Conservation (phyloP, 2,888 invertebrate genomes). For the Mesorhabditis spiculigera region DNA sequence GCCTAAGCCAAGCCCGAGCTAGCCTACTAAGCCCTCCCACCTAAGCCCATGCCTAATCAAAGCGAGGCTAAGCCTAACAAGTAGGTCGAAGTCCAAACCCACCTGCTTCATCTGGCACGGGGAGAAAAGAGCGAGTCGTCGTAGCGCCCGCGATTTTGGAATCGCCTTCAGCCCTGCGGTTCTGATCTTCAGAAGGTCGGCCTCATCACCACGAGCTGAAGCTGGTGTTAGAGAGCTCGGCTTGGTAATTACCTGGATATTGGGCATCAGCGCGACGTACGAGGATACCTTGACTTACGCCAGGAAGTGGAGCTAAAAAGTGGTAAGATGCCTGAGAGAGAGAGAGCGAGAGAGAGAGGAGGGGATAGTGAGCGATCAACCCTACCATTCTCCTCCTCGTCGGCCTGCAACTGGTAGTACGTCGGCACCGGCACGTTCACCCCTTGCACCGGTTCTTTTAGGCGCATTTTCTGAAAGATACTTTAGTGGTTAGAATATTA, state of each 20-base stretch:
- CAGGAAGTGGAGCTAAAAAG: neutral
- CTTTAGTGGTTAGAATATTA: no score
- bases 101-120: constrained; percentile 1
- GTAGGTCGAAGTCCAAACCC: neutral
- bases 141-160: neutral
- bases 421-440: neutral
- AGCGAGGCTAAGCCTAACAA: no score
- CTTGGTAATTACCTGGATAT: neutral
- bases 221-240: neutral
- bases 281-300: neutral
- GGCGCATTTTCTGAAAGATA: neutral
- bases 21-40: no score
- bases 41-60: no score
- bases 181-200: neutral
- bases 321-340: neutral
- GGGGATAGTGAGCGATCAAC: neutral
- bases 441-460: neutral
- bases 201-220: neutral
- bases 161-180: neutral
- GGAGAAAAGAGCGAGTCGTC: neutral
- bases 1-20: no score
- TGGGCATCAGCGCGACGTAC: neutral
- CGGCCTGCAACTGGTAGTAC: neutral
- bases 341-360: neutral
- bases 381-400: neutral